Percentiles rank a stretch among this genome's conserved stretches.
Conservation (phyloP, 1,140 invertebrate species). For the Choristoneura fumiferana region DNA sequence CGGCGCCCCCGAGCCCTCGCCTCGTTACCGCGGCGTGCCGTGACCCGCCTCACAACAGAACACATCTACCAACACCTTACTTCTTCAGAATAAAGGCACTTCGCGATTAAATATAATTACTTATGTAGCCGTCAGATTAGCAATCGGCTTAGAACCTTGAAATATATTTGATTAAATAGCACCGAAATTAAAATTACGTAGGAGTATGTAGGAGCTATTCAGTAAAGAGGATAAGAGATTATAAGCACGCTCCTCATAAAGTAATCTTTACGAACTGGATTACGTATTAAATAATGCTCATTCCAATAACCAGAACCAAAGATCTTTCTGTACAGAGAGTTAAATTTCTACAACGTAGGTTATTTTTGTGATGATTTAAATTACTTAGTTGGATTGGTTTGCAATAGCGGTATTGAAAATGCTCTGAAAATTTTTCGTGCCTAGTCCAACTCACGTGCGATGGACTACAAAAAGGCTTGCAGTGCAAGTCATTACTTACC, state of each 20-base stretch:
- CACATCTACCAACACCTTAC: background rate
- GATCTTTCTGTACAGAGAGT: too few relatives aligned
- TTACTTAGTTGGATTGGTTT: background rate
- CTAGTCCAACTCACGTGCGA: background rate
- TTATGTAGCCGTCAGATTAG: background rate
- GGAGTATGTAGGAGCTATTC: background rate
- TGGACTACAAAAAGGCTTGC: constrained; percentile 3
- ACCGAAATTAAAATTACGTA: background rate
- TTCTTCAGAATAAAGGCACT: background rate
- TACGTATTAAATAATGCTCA: too few relatives aligned
- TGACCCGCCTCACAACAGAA: background rate
- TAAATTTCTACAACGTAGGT: too few relatives aligned
- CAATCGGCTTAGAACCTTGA: background rate
- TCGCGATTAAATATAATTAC: background rate
- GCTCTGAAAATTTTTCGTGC: background rate
- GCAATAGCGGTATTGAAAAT: background rate
- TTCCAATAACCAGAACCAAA: too few relatives aligned
- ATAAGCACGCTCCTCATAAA: background rate
- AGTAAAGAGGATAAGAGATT: background rate
- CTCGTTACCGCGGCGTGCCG: constrained; percentile 30
- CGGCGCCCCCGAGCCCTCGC: background rate
- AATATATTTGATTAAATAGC: background rate
- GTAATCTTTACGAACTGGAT: too few relatives aligned
- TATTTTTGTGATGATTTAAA: background rate
- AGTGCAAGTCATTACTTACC: constrained; percentile 18